These are phyloP conservation scores for Acromyrmex heyeri DNA, from an alignment of 1,140 invertebrate genomes.

Conservation along the genomic window DNA sequence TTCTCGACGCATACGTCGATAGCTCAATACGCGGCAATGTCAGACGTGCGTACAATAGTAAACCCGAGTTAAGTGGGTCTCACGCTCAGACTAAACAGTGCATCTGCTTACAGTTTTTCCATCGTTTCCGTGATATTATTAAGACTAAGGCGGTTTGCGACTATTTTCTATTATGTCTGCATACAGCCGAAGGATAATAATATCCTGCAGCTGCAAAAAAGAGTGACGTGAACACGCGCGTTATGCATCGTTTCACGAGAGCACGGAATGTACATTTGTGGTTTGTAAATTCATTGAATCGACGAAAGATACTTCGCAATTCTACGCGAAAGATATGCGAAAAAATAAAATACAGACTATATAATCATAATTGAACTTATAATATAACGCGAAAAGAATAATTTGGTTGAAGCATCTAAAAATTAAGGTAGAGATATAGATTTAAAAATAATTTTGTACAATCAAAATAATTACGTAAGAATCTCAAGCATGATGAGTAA, in stretches of 20 bases:
- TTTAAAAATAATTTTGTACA: too few relatives aligned
- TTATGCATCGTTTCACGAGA: neutral
- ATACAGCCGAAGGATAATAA: slow-evolving; percentile 4
- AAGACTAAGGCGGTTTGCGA: slow-evolving; percentile 9
- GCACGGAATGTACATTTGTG: neutral
- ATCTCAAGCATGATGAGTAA: too few relatives aligned
- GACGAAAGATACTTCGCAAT: neutral
- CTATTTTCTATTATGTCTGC: slow-evolving; percentile 60
- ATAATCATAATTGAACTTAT: neutral
- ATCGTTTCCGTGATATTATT: slow-evolving; percentile 3
- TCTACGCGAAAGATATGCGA: neutral
- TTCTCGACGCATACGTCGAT: slow-evolving; percentile 31
- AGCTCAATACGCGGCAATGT: slow-evolving; percentile 14
- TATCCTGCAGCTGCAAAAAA: neutral
- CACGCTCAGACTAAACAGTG: slow-evolving; percentile 46
- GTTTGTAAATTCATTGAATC: neutral
- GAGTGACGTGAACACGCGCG: slow-evolving; percentile 16
- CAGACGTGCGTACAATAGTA: slow-evolving; percentile 17
- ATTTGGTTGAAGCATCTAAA: too few relatives aligned
- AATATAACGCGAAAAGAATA: neutral
- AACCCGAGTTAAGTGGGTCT: slow-evolving; percentile 35
- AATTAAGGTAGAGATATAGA: too few relatives aligned
- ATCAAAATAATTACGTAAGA: too few relatives aligned
- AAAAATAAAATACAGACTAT: neutral
- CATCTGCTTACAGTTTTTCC: slow-evolving; percentile 38